phyloP scores from a whole-genome alignment of 2,888 invertebrate genomes.

The Drosophila neonasuta region DNA sequence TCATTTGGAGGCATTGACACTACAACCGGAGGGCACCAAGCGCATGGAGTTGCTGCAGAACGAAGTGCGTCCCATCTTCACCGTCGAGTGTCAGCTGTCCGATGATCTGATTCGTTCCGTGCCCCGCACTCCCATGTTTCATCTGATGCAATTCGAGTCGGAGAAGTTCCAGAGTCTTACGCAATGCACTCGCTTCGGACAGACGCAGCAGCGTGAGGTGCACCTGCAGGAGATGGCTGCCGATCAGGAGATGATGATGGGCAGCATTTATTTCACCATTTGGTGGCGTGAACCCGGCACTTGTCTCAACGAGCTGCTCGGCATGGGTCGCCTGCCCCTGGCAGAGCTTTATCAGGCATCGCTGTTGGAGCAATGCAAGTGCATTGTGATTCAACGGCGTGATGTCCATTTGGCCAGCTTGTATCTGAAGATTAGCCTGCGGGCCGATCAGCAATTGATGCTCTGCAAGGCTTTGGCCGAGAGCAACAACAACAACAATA shows the following conservation, averaged over 20 bases:
- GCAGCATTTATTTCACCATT: constrained; percentile 73
- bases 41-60: constrained; percentile 76
- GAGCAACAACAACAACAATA: constrained; percentile 15
- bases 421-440: constrained; percentile 76
- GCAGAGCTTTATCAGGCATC: constrained; percentile 73
- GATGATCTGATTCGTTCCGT: constrained; percentile 72
- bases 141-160: constrained; percentile 80
- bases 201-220: constrained; percentile 72
- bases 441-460: constrained; percentile 37
- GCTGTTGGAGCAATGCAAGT: constrained; percentile 78
- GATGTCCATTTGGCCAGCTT: constrained; percentile 73
- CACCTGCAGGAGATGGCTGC: constrained; percentile 32
- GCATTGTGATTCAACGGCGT: constrained; percentile 73
- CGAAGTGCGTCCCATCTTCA: constrained; percentile 79
- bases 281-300: constrained; percentile 81
- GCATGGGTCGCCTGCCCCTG: constrained; percentile 73
- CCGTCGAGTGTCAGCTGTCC: constrained; percentile 78
- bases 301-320: constrained; percentile 78
- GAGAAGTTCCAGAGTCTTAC: constrained; percentile 79
- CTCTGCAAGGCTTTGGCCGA: constrained; percentile 35
- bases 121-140: constrained; percentile 74
- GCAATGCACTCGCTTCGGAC: constrained; percentile 78
- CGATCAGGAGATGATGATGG: constrained; percentile 44
- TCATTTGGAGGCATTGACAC: constrained; percentile 76
- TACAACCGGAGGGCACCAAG: constrained; percentile 79